Evolutionary conservation across 2,113 vertebrate genomes (phyloP), one percentile per base, ranked within the genome.

Genomic region (Zosterops pallidus): DNA sequence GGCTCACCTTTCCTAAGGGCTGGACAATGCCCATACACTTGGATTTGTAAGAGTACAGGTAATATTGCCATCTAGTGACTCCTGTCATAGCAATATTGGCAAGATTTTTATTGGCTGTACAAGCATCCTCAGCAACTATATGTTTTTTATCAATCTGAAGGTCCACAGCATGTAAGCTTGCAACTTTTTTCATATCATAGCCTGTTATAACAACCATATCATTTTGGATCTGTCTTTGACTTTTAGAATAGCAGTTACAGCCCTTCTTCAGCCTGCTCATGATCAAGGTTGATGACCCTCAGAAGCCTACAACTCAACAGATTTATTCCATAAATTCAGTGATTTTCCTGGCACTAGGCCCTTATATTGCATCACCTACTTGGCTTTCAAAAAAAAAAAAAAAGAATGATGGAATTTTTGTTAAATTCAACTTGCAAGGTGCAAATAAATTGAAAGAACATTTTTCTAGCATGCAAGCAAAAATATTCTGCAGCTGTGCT

Each of bases 11-110:
- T 87, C 55, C 74, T 47, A 55, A 65, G 64, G 31, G 31, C 41
- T 79, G 67, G 76, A 79, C 87, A 95, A 87, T 39, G 46, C 53
- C 56, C 42, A 29, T 26, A 83, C 11, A 29, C 33, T 25, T 35
- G 42, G 37, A 76, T 59, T 88, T 59, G 31, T 85, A 91, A 80
- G 84, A 94, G 41, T 46, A 91, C 94, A 95, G 91, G 93, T 95
- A 95, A 92, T 87, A 69, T 97, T 97, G 94, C 87, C 91, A 94
- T 49, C 95, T 96, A 95, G 91, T 94, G 94, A 92, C 89, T 95
- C 74, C 78, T 92, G 53, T 69, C 89, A 79, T 11, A 85, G 37
- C 67, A 89, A 60, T 87, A 72, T 87, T 82, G 78, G 37, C 62
- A 94, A 31, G 44, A 65, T 33, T 84, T 94, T 44, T 28, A 47